Percentiles rank a stretch among this genome's conserved stretches.
These are phyloP conservation scores for Drosophila vallismaia DNA, from an alignment of 2,888 invertebrate species.

Conservation along the genomic window DNA sequence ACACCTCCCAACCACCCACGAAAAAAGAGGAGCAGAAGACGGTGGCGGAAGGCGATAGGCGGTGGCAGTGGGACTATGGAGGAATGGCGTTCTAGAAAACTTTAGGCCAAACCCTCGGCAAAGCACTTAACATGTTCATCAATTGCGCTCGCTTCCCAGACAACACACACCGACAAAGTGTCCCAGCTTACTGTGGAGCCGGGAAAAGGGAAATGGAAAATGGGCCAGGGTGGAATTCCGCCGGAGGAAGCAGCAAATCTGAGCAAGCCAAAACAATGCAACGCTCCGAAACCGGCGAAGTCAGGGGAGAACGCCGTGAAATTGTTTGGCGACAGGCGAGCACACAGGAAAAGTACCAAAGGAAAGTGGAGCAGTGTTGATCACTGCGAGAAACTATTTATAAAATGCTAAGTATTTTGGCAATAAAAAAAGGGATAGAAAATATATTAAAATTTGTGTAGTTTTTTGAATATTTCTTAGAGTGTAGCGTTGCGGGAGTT, in stretches of 20 bases:
- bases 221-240: slow-evolving; percentile 23
- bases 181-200: slow-evolving; percentile 42
- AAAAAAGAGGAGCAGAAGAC: slow-evolving; percentile 3
- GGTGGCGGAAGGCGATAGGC: no score
- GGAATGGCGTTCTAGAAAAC: slow-evolving; percentile 58
- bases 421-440: no score
- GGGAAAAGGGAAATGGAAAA: not conserved
- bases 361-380: slow-evolving; percentile 28
- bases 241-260: slow-evolving; percentile 30
- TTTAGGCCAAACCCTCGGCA: slow-evolving; percentile 59
- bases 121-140: slow-evolving; percentile 79
- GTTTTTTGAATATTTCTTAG: not conserved
- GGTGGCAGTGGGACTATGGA: slow-evolving; percentile 1
- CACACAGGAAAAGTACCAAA: slow-evolving; percentile 26
- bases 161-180: slow-evolving; percentile 72
- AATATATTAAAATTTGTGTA: no score
- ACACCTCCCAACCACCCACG: slow-evolving; percentile 35
- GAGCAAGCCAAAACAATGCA: slow-evolving; percentile 47
- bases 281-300: slow-evolving; percentile 18
- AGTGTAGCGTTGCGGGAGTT: slow-evolving; percentile 18
- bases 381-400: slow-evolving; percentile 5
- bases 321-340: slow-evolving; percentile 35
- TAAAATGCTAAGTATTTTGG: no score
- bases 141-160: slow-evolving; percentile 68
- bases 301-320: slow-evolving; percentile 23